Conservation (phyloP, 2,888 invertebrate genomes). For the Chrysodeixis includens region DNA sequence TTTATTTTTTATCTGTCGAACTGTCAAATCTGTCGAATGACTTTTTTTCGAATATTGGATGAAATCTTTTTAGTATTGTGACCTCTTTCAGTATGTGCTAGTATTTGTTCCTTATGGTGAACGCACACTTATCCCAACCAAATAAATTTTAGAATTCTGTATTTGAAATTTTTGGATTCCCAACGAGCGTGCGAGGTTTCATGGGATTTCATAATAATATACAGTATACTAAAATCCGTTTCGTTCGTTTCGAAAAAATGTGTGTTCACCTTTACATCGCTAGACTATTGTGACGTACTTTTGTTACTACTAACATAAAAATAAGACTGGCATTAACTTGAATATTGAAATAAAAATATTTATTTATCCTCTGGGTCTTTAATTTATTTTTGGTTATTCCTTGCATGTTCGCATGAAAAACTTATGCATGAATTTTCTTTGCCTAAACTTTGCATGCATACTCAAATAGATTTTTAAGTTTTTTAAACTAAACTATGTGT, state of each 20-base stretch:
- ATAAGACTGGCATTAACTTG: conserved; percentile 78
- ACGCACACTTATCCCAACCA: no score
- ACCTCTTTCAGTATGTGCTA: conserved; percentile 30
- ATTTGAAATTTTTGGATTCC: no score
- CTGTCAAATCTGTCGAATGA: background rate
- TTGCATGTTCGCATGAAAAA: conserved; percentile 61
- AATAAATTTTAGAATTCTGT: no score
- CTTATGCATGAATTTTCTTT: conserved; percentile 30
- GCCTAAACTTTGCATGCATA: background rate
- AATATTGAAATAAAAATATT: conserved; percentile 80
- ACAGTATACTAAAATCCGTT: no score
- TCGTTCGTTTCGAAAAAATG: no score
- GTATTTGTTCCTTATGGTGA: conserved; percentile 42
- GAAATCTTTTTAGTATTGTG: conserved; percentile 13
- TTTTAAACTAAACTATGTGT: background rate
- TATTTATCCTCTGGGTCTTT: conserved; percentile 77
- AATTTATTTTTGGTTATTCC: conserved; percentile 68
- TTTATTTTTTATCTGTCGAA: background rate
- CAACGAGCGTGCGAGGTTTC: no score
- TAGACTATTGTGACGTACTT: conserved; percentile 46
- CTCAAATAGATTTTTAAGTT: background rate
- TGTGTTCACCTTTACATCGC: no score
- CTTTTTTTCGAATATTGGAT: conserved; percentile 7
- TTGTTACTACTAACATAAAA: conserved; percentile 70
- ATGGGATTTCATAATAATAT: no score